Evolutionary conservation across 2,113 vertebrate species (phyloP).

Genomic region (Upupa epops): DNA sequence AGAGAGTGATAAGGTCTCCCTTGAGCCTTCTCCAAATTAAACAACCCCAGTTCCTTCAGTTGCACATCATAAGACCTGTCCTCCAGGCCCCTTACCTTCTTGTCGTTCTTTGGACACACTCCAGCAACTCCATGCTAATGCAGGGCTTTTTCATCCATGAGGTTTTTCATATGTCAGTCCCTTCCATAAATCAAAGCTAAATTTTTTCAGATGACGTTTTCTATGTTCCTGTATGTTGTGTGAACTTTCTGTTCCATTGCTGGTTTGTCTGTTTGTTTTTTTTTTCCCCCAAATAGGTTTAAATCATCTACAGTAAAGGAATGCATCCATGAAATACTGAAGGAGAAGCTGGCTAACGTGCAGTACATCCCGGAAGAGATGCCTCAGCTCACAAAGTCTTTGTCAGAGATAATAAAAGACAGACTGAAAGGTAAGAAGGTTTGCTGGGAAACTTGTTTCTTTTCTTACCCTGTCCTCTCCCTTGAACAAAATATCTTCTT

Average conservation of each 20-base stretch:
- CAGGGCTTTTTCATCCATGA: rapidly evolving
- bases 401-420: slow-evolving; percentile 87
- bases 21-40: too few species aligned
- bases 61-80: too few species aligned
- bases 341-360: slow-evolving; percentile 78
- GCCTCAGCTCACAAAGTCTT: slow-evolving; percentile 73
- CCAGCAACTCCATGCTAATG: too few species aligned
- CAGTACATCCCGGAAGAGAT: slow-evolving; percentile 83
- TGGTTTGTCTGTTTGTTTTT: too few species aligned
- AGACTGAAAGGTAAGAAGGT: slow-evolving; percentile 84
- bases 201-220: not conserved
- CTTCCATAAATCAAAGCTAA: not conserved
- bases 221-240: rapidly evolving
- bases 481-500: not conserved
- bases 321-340: slow-evolving; percentile 83
- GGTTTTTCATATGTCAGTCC: not conserved
- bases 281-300: slow-evolving; percentile 76
- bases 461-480: not conserved
- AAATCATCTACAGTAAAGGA: slow-evolving; percentile 84
- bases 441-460: not conserved
- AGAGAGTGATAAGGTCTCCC: too few species aligned
- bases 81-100: too few species aligned
- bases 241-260: not conserved
- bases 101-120: too few species aligned
- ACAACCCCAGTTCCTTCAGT: too few species aligned